Evolutionary conservation across 2,797 vertebrate genomes (phyloP).

Genomic region (Enteromius thamalakanensis): DNA sequence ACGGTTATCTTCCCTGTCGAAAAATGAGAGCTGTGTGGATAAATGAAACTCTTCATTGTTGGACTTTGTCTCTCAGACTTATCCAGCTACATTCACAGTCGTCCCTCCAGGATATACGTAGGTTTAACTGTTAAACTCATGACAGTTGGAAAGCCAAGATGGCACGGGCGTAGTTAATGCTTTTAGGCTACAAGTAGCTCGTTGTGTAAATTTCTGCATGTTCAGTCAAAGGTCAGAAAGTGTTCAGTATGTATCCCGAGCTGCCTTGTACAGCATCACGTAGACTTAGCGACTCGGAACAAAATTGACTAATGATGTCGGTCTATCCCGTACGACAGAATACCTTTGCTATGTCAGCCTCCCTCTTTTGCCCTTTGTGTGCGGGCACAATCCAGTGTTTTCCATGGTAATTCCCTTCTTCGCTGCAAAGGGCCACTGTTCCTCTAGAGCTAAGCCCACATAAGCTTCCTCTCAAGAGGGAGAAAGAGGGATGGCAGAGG

Average conservation of each 20-base stretch:
- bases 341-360: slow-evolving; percentile 62
- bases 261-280: neutral
- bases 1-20: neutral
- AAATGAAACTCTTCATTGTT: neutral
- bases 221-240: neutral
- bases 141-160: slow-evolving; percentile 26
- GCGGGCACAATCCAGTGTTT: slow-evolving; percentile 70
- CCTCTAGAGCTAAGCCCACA: slow-evolving; percentile 77
- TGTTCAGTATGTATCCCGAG: neutral
- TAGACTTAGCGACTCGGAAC: neutral
- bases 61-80: neutral
- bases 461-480: slow-evolving; percentile 79
- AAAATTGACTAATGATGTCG: slow-evolving; percentile 18
- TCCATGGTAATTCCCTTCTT: slow-evolving; percentile 72
- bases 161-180: neutral
- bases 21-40: neutral
- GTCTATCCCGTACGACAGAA: slow-evolving; percentile 12
- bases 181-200: neutral
- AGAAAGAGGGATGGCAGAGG: slow-evolving; percentile 71
- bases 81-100: neutral
- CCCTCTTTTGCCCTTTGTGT: slow-evolving; percentile 51
- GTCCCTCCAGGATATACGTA: slow-evolving; percentile 7
- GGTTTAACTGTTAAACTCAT: slow-evolving; percentile 22
- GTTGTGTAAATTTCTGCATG: neutral
- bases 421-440: slow-evolving; percentile 72